Evolutionary conservation across 2,888 invertebrate species (phyloP).

Genomic region (Laspeyria flexula): DNA sequence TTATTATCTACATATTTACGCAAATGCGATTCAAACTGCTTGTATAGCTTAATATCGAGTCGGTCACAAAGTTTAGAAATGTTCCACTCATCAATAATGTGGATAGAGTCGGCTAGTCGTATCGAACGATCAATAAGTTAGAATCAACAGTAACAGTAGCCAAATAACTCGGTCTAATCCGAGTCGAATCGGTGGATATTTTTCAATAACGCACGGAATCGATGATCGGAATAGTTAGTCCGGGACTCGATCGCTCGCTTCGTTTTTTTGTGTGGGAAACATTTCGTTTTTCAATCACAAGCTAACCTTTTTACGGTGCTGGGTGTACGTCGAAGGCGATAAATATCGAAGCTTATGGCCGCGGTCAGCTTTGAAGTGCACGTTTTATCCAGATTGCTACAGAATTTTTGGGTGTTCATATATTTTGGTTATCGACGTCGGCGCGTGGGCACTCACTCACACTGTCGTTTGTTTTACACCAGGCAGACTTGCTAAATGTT

Average conservation of each 20-base stretch:
- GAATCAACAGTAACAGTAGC: conserved; percentile 79
- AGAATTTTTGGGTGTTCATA: conserved; percentile 47
- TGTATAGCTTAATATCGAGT: conserved; percentile 55
- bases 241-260: conserved; percentile 42
- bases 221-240: conserved; percentile 47
- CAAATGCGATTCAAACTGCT: conserved; percentile 62
- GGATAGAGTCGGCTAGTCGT: conserved; percentile 21
- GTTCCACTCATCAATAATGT: conserved; percentile 18
- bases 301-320: conserved; percentile 72
- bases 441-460: conserved; percentile 38
- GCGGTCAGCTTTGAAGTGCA: conserved; percentile 76
- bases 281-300: conserved; percentile 78
- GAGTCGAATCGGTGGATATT: conserved; percentile 74
- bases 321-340: conserved; percentile 68
- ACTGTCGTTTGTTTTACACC: conserved; percentile 36
- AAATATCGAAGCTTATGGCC: conserved; percentile 80
- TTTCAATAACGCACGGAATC: conserved; percentile 73
- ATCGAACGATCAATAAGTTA: conserved; percentile 73
- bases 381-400: conserved; percentile 67
- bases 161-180: conserved; percentile 75
- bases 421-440: conserved; percentile 29
- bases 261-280: conserved; percentile 72
- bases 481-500: conserved; percentile 30
- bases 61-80: conserved; percentile 24
- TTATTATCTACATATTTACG: conserved; percentile 60